These are phyloP conservation scores for Argentina silus DNA, from an alignment of 2,797 vertebrate species.

Conservation along the genomic window DNA sequence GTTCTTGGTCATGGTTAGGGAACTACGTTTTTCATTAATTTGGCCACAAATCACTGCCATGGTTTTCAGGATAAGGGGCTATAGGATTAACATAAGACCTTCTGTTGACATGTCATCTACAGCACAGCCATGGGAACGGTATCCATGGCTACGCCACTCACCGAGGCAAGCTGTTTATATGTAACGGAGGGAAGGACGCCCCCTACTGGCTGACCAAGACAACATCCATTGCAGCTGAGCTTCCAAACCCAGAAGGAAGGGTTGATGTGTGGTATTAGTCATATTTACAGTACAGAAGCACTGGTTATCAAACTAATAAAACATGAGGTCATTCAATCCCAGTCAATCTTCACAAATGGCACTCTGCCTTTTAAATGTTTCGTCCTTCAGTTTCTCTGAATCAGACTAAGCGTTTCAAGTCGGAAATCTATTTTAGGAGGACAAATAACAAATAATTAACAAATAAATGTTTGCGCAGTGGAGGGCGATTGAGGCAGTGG, in stretches of 20 bases:
- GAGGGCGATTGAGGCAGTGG: neutral
- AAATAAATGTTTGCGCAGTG: neutral
- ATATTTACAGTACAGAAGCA: no score
- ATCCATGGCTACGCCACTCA: neutral
- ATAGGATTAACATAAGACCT: neutral
- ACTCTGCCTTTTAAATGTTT: no score
- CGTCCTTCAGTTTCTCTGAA: neutral
- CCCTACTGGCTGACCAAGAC: constrained; percentile 67
- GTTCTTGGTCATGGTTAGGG: no score
- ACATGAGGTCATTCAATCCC: no score
- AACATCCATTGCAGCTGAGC: neutral
- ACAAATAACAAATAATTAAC: neutral
- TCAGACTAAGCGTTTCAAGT: neutral
- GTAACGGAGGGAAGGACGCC: constrained; percentile 54
- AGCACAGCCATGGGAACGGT: constrained; percentile 1
- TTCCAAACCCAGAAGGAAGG: no score
- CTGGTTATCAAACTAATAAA: no score
- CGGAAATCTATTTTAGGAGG: neutral
- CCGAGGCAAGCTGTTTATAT: constrained; percentile 3
- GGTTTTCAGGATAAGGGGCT: constrained; percentile 1
- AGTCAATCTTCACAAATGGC: no score
- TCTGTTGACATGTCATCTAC: neutral
- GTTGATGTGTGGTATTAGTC: no score
- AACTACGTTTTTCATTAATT: neutral
- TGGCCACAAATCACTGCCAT: neutral